Conservation (phyloP, 35 echinoderm and acorn worm genomes). For the Ptychodera flava region DNA sequence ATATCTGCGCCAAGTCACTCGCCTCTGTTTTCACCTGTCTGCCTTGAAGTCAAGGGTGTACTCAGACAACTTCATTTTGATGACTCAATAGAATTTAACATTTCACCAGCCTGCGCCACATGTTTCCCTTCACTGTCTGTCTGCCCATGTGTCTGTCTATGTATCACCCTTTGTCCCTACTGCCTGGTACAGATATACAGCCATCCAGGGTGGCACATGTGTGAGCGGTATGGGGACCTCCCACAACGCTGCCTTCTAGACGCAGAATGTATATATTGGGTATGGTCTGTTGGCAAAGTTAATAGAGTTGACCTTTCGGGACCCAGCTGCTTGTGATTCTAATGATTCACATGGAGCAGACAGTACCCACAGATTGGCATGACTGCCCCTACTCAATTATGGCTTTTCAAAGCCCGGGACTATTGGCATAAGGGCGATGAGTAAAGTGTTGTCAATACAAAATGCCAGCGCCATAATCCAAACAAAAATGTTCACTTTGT, state of each 20-base stretch:
- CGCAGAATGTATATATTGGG: not conserved
- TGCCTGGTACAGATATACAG: too few relatives aligned
- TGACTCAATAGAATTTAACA: too few relatives aligned
- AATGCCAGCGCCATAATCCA: not conserved
- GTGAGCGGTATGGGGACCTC: too few relatives aligned
- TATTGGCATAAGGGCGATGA: not conserved
- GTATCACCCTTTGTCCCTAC: too few relatives aligned
- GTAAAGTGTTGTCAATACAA: not conserved
- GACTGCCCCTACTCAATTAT: not conserved
- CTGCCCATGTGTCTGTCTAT: too few relatives aligned
- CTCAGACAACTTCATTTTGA: too few relatives aligned
- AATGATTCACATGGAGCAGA: not conserved
- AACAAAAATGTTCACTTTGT: not conserved
- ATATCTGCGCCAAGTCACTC: too few relatives aligned
- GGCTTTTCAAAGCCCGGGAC: not conserved
- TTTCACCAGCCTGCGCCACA: too few relatives aligned
- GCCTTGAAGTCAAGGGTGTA: too few relatives aligned
- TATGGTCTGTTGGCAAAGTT: not conserved
- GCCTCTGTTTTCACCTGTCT: too few relatives aligned
- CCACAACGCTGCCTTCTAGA: not conserved
- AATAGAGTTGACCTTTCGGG: not conserved
- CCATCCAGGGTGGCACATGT: too few relatives aligned
- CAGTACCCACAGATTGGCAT: not conserved
- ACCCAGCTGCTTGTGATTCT: not conserved
- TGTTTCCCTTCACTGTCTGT: too few relatives aligned